Percentiles rank a stretch among this genome's conserved stretches.
Evolutionary conservation across 2,888 invertebrate species (phyloP).

Genomic region (Willowsia nigromaculata): DNA sequence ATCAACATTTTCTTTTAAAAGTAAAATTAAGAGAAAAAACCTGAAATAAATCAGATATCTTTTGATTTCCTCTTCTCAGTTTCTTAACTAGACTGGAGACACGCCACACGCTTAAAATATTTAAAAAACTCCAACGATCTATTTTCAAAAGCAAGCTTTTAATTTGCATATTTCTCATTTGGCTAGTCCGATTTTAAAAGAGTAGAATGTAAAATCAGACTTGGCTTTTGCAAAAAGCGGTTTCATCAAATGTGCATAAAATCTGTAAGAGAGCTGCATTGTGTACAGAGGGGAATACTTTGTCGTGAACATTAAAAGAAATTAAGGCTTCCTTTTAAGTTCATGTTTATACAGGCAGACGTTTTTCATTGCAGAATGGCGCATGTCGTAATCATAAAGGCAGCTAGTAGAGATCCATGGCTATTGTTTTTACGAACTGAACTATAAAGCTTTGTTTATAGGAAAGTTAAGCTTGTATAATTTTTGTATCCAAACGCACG

Average conservation of each 20-base stretch:
- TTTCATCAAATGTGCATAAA: too few relatives aligned
- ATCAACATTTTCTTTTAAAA: not conserved
- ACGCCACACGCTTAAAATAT: not conserved
- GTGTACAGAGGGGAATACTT: not conserved
- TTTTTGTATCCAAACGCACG: not conserved
- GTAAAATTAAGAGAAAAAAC: constrained; percentile 31
- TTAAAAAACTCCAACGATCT: not conserved
- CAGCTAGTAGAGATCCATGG: not conserved
- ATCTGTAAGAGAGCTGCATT: not conserved
- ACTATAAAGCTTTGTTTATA: too few relatives aligned
- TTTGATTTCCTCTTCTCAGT: constrained; percentile 57
- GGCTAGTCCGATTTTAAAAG: too few relatives aligned
- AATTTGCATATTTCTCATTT: too few relatives aligned
- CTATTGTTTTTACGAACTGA: not conserved
- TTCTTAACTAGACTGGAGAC: not conserved
- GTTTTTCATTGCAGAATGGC: not conserved
- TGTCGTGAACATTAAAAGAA: not conserved
- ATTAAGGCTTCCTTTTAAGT: not conserved
- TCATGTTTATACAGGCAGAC: not conserved
- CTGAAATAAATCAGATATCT: constrained; percentile 70
- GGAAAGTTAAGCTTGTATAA: too few relatives aligned
- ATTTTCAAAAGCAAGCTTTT: not conserved
- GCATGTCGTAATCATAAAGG: too few relatives aligned
- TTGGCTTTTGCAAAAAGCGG: too few relatives aligned
- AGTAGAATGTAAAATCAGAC: too few relatives aligned